Percentiles rank a stretch among this genome's conserved stretches.
phyloP scores from a whole-genome alignment of 2,888 invertebrate species.

The Andrena marginata region DNA sequence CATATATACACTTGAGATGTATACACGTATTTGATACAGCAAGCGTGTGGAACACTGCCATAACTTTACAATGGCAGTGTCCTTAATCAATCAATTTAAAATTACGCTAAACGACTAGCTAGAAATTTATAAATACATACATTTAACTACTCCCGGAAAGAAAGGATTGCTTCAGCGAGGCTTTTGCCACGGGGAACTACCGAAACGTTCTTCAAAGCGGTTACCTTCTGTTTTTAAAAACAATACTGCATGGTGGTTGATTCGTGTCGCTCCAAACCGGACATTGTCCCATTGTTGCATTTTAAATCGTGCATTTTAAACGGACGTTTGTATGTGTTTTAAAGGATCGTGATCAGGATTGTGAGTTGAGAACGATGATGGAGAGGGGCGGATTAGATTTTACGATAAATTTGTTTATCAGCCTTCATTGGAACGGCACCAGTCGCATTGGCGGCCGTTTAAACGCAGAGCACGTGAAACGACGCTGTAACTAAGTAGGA shows the following conservation, averaged over 20 bases:
- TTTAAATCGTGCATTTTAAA: slow-evolving; percentile 11
- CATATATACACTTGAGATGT: slow-evolving; percentile 49
- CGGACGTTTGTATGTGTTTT: neutral
- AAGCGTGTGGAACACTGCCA: slow-evolving; percentile 40
- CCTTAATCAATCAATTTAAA: slow-evolving; percentile 29
- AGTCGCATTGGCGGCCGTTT: neutral
- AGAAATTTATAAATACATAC: slow-evolving; percentile 1
- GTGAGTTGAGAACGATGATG: neutral
- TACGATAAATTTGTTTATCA: neutral
- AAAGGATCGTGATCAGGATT: neutral
- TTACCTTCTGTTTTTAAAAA: neutral
- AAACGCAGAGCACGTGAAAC: neutral
- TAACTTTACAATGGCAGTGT: slow-evolving; percentile 48
- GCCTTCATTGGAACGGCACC: neutral
- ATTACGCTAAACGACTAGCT: neutral
- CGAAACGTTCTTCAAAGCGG: neutral
- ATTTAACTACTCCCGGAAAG: neutral
- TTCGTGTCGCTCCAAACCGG: neutral
- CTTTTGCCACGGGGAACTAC: neutral
- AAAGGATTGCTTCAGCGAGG: neutral
- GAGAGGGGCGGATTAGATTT: neutral
- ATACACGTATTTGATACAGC: slow-evolving; percentile 60
- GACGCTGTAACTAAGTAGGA: neutral
- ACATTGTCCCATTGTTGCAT: neutral
- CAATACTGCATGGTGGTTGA: neutral